Evolutionary conservation across 2,888 invertebrate species (phyloP), one percentile per base, ranked within the genome.

Genomic region (Parnassius glacialis): DNA sequence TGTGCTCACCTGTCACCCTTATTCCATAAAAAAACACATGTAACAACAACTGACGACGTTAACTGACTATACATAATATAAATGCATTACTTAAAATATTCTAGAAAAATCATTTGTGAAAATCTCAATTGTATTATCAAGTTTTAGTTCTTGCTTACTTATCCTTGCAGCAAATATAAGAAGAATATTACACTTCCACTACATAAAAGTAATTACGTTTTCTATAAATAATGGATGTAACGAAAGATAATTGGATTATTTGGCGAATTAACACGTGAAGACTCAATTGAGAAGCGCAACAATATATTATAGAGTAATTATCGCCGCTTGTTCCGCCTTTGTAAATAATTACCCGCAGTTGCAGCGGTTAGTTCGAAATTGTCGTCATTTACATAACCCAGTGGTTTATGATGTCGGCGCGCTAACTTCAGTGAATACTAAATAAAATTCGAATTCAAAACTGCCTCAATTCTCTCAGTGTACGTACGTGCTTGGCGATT

Each of bases 331-430:
- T 52, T 59, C 45, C 59, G 48, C 48, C 43, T 20, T 55, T 12
- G 34, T 16, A 52, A 57, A 57, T 45, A 10, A 48, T 48, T 48
- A 48, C 16, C 16, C 16, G 48, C 48, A n/a, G 48, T 48, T 13
- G 9, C 25, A 43, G 56, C 45, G 16, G 61, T 48, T 52, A 13
- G 42, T 43, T n/a, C 20, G 52, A 25, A 43, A 57, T 52, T 52
- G 53, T 53, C 9, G 20, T 48, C 57, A 61, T 61, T 61, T 57
- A 52, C 57, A 53, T 61, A 61, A 57, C 41, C 48, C 25, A 52
- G 48, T 48, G 57, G 41, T 16, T 45, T 48, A 48, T 10, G 57
- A 34, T 48, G 41, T 57, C 48, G 48, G 34, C 25, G 48, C 1
- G 48, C 13, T 13, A 7, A 13, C 48, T 9, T 1, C 13, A 48